phyloP scores from a whole-genome alignment of 2,888 invertebrate species.

The Oxystoma pomonae region DNA sequence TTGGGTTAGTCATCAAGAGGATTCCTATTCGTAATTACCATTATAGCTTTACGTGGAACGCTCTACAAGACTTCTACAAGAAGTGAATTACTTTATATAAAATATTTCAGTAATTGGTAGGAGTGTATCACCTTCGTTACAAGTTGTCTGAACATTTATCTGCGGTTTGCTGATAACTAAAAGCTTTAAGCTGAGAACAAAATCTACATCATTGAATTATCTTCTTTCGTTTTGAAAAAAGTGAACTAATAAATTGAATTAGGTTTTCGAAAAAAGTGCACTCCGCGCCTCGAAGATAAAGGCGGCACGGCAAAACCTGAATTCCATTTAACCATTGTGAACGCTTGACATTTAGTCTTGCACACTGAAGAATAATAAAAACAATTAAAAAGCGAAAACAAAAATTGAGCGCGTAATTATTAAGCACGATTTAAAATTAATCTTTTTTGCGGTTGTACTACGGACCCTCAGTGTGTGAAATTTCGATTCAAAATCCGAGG shows the following conservation, averaged over 20 bases:
- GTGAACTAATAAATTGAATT: conserved; percentile 3
- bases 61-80: too few relatives aligned
- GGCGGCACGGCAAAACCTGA: conserved; percentile 1
- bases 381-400: conserved; percentile 2
- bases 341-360: conserved; percentile 1
- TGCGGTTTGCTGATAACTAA: neutral
- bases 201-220: neutral
- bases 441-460: conserved; percentile 2
- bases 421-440: conserved; percentile 1
- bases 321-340: conserved; percentile 1
- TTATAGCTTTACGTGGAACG: too few relatives aligned
- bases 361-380: neutral
- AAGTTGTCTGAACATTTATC: too few relatives aligned
- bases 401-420: conserved; percentile 1
- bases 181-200: neutral
- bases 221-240: neutral
- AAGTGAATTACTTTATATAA: too few relatives aligned
- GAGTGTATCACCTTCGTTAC: too few relatives aligned
- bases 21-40: too few relatives aligned
- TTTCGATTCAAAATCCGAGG: neutral
- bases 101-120: too few relatives aligned
- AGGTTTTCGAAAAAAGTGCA: conserved; percentile 4
- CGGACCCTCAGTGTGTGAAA: neutral
- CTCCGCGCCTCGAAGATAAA: conserved; percentile 1
- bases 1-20: too few relatives aligned